These are phyloP conservation scores for Pristionchus fissidentatus DNA, from an alignment of 2,888 invertebrate species.

Conservation along the genomic window DNA sequence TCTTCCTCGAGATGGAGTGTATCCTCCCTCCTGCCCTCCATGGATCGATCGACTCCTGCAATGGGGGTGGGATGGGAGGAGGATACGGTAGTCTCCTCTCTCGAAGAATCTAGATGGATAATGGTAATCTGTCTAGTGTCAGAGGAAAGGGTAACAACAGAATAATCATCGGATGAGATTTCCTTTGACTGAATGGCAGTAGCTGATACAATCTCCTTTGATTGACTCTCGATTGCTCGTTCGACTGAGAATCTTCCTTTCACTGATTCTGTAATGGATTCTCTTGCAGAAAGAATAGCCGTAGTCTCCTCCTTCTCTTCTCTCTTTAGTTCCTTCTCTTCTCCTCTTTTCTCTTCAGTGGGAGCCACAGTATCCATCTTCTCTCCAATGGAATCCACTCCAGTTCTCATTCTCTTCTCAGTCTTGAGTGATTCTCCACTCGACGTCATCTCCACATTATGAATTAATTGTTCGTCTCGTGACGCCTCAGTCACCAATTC, in stretches of 20 bases:
- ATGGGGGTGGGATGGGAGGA: constrained; percentile 23
- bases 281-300: constrained; percentile 9
- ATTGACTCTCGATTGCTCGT: background rate
- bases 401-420: background rate
- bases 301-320: constrained; percentile 30
- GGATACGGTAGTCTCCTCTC: background rate
- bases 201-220: background rate
- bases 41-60: constrained; percentile 8
- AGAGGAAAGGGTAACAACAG: too few relatives aligned
- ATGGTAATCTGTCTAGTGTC: too few relatives aligned
- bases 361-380: background rate
- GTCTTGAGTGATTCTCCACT: background rate
- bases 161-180: too few relatives aligned
- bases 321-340: constrained; percentile 13
- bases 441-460: background rate
- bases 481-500: constrained; percentile 43
- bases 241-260: constrained; percentile 29
- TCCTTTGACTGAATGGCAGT: background rate
- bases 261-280: constrained; percentile 5
- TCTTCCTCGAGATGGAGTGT: background rate
- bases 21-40: background rate
- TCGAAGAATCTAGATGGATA: background rate
- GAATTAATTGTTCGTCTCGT: constrained; percentile 48
- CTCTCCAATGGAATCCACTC: constrained; percentile 8
- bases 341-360: background rate